Evolutionary conservation across 2,797 vertebrate species (phyloP), one percentile per base, ranked within the genome.

Genomic region (Pseudomugil tenellus): DNA sequence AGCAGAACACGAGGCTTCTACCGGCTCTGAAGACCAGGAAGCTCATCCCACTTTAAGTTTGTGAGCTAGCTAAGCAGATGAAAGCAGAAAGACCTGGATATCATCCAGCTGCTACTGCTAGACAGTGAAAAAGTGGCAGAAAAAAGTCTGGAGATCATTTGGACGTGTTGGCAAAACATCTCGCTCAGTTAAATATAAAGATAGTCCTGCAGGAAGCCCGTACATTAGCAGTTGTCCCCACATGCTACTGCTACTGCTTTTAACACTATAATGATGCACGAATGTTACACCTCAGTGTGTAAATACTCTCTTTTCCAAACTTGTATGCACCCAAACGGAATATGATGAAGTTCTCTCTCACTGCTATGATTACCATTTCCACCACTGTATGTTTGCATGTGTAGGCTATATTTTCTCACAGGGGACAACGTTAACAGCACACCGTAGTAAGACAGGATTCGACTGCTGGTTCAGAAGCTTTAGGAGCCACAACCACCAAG

Each of bases 41-140:
- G 49, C 73, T 76, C 76, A n/a, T n/a, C n/a, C n/a, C n/a, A n/a
- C n/a, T n/a, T n/a, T 32, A 9, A 13, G 58, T 56, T 13, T 54
- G 59, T 77, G 85, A 89, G 72, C 61, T 67, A 32, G 76, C 84
- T 65, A 64, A 82, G 65, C 85, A 83, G 81, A 80, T 85, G 85
- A 89, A 52, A 70, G 39, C 10, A 67, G 35, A 10, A 28, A 48
- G 74, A 41, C 41, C 48, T 63, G 65, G 55, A 71, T 31, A 6
- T 64, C 49, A 58, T 23, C 43, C 64, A 83, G 49, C 77, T 75
- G 76, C 70, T 67, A 61, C 21, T 41, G 46, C 25, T 23, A 3
- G 37, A 52, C 35, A 16, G 32, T 21, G 9, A 25, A 76, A 72
- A 74, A 39, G 64, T 35, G 43, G 66, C 63, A 58, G 43, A 10